A percentile compares a stretch with the other conserved stretches of the same genome.
phyloP scores from a whole-genome alignment of 2,888 invertebrate species.

The Spilarctia lutea region DNA sequence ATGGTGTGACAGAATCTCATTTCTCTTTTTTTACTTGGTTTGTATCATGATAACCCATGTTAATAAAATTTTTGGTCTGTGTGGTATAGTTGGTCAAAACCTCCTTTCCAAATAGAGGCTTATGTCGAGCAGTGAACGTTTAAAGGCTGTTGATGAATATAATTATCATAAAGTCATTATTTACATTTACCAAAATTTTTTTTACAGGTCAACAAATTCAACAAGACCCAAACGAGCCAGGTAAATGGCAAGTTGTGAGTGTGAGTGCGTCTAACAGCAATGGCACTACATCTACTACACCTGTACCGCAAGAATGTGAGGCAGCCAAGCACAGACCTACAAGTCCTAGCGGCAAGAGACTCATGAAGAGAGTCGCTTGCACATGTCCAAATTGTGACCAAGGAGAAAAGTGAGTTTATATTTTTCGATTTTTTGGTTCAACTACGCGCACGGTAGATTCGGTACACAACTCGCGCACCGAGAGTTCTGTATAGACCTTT shows the following conservation, averaged over 20 bases:
- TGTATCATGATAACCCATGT: too few species aligned
- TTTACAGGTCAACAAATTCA: constrained; percentile 89
- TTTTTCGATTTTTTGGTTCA: background rate
- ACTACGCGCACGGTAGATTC: too few species aligned
- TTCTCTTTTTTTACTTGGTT: too few species aligned
- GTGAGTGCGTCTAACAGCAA: constrained; percentile 58
- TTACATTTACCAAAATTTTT: background rate
- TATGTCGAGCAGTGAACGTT: too few species aligned
- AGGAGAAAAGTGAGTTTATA: constrained; percentile 88
- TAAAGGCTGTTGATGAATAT: too few species aligned
- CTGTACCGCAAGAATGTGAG: constrained; percentile 70
- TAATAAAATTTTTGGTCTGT: too few species aligned
- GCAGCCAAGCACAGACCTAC: constrained; percentile 65
- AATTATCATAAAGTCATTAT: too few species aligned
- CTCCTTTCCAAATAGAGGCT: too few species aligned
- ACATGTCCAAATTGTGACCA: constrained; percentile 99
- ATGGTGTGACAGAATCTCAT: background rate
- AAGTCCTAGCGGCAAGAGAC: constrained; percentile 74
- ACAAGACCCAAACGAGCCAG: constrained; percentile 93
- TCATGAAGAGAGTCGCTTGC: constrained; percentile 96
- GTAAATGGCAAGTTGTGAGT: constrained; percentile 93
- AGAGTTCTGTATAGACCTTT: too few species aligned
- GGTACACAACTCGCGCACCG: too few species aligned
- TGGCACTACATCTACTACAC: constrained; percentile 51
- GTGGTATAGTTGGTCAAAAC: too few species aligned